phyloP scores from a whole-genome alignment of 2,888 invertebrate genomes.

The Hypselothyrea guttata region DNA sequence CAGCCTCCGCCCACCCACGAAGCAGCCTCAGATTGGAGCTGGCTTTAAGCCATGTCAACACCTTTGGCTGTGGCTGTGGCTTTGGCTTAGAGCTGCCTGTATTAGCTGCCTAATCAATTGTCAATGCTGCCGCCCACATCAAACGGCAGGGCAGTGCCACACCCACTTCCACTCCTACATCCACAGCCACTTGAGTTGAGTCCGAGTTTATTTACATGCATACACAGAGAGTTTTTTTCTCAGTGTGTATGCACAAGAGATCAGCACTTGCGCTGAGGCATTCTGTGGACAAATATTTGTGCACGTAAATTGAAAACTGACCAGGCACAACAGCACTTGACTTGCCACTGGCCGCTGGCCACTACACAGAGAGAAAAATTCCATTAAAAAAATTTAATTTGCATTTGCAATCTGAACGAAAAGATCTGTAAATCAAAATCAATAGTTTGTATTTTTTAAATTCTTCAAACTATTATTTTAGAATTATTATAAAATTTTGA shows the following conservation, averaged over 20 bases:
- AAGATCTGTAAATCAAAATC: no score
- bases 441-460: no score
- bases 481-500: no score
- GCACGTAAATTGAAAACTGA: slow-evolving; percentile 76
- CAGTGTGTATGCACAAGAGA: slow-evolving; percentile 61
- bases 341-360: slow-evolving; percentile 35
- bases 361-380: no score
- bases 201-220: neutral
- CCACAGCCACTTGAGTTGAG: neutral
- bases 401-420: no score
- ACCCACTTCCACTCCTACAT: neutral
- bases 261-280: slow-evolving; percentile 76
- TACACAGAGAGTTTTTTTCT: slow-evolving; percentile 12
- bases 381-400: no score
- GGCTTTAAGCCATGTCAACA: slow-evolving; percentile 58
- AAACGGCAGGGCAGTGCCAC: slow-evolving; percentile 51
- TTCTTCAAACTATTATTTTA: no score
- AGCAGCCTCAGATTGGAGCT: slow-evolving; percentile 8
- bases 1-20: slow-evolving; percentile 56
- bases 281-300: slow-evolving; percentile 75
- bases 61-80: slow-evolving; percentile 22
- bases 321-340: slow-evolving; percentile 75
- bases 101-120: slow-evolving; percentile 67
- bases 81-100: slow-evolving; percentile 22
- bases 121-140: slow-evolving; percentile 77